Evolutionary conservation across 2,888 invertebrate species (phyloP), one percentile per base, ranked within the genome.

Genomic region (Lydus trimaculatus): DNA sequence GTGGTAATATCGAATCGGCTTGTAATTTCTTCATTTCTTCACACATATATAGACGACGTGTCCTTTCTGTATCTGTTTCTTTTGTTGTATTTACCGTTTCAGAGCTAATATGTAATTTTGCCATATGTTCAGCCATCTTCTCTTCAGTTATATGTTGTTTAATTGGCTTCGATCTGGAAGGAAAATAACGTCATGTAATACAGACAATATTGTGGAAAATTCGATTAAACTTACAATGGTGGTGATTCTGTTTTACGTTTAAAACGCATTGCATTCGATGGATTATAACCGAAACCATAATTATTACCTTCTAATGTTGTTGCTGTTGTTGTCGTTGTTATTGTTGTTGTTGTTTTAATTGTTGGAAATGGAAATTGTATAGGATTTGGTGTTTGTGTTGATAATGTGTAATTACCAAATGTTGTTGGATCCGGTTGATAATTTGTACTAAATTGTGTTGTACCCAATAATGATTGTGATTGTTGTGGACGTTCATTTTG

Each of bases 61-160:
- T 83, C 70, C 80, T 67, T 15, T 73, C 71, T 11, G 79, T 73
- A 63, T 83, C 82, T 4, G 72, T 76, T 75, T 84, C 83, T 58
- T 75, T 76, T 15, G 73, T 65, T 20, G 76, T 66, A 5, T 79
- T 60, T 6, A 76, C 78, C 7, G 84, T 83, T 79, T 85, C 84
- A 8, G 85, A 82, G 78, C 87, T 88, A 75, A 95, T 93, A 80
- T 94, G 93, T 36, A 95, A 86, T 43, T 91, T 89, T 74, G 89
- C 91, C 72, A 95, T 88, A 79, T 94, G 93, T 28, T 92, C 93
- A 0, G 94, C 91, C 91, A 95, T 94, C 83, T 92, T 93, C 79
- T 94, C 94, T 82, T 94, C 94, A 0, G 94, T 93, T 72, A 94
- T 94, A 52, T 91, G 88, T 81, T 94, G 93, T 80, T 95, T 95